phyloP scores from a whole-genome alignment of 1,140 invertebrate species.

The Myzus persicae region DNA sequence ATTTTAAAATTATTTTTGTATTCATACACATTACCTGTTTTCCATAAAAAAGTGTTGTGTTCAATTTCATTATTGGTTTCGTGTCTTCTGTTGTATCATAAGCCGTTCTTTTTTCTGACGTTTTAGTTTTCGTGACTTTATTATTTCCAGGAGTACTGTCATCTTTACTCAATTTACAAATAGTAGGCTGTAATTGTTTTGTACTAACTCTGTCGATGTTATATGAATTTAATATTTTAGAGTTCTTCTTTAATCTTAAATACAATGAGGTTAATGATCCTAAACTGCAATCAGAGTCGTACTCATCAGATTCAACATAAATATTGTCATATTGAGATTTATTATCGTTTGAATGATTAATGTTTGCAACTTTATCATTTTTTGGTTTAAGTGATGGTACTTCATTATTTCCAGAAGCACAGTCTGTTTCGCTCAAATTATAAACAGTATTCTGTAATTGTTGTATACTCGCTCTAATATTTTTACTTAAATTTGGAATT shows the following conservation, averaged over 20 bases:
- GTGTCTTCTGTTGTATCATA: background rate
- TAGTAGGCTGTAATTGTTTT: background rate
- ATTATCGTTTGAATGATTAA: background rate
- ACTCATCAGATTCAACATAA: background rate
- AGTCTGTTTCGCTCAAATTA: background rate
- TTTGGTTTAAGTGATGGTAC: no score
- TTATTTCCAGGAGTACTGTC: background rate
- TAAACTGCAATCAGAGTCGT: constrained; percentile 34
- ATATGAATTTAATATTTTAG: background rate
- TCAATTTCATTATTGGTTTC: background rate
- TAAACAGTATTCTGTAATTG: no score
- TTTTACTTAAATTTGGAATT: background rate
- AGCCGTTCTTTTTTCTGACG: no score
- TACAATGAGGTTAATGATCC: background rate
- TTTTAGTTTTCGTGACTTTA: no score
- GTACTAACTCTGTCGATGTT: no score
- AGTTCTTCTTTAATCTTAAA: background rate
- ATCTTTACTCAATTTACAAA: background rate
- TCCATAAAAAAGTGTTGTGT: background rate
- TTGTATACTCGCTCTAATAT: no score
- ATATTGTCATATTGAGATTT: background rate
- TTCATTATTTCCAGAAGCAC: background rate
- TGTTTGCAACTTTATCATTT: background rate
- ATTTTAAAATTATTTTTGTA: background rate
- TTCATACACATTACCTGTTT: background rate